Conservation (phyloP, 2,797 vertebrate genomes). For the Chanos chanos region DNA sequence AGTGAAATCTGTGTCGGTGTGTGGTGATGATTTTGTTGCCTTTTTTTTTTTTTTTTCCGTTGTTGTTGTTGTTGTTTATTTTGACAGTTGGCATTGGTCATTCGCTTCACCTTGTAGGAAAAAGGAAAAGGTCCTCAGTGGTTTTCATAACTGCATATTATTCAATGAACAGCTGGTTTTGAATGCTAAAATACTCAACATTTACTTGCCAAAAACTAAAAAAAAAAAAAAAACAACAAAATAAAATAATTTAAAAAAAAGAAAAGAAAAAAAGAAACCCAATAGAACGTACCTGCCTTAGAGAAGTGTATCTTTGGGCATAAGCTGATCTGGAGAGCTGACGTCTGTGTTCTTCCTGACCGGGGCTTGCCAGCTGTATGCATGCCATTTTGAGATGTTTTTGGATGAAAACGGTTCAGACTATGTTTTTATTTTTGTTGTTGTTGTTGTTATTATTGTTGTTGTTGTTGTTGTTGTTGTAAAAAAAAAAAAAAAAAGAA, state of each 20-base stretch:
- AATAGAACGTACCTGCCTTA: conserved; percentile 54
- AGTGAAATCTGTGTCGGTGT: conserved; percentile 7
- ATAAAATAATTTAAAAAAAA: too few relatives aligned
- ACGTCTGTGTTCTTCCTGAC: conserved; percentile 47
- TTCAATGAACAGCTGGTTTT: conserved; percentile 16
- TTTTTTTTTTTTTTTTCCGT: neutral
- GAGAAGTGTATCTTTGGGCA: conserved; percentile 45
- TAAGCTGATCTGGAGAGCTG: conserved; percentile 42
- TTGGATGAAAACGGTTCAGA: conserved; percentile 52
- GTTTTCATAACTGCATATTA: conserved; percentile 20
- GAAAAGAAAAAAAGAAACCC: too few relatives aligned
- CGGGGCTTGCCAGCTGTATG: conserved; percentile 44
- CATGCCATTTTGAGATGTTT: conserved; percentile 51
- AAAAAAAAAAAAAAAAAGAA: too few relatives aligned
- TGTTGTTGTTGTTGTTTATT: conserved; percentile 2
- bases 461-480: too few relatives aligned
- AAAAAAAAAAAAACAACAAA: too few relatives aligned
- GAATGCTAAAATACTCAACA: conserved; percentile 16
- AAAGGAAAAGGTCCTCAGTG: conserved; percentile 12
- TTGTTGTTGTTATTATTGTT: too few relatives aligned
- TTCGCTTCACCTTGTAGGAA: conserved; percentile 16
- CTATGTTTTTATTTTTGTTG: conserved; percentile 40
- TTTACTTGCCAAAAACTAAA: conserved; percentile 53
- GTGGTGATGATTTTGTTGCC: conserved; percentile 13
- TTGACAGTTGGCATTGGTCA: conserved; percentile 19